Base-by-base conservation (phyloP, 2,113 vertebrate genomes). In the Heliornis fulica region DNA sequence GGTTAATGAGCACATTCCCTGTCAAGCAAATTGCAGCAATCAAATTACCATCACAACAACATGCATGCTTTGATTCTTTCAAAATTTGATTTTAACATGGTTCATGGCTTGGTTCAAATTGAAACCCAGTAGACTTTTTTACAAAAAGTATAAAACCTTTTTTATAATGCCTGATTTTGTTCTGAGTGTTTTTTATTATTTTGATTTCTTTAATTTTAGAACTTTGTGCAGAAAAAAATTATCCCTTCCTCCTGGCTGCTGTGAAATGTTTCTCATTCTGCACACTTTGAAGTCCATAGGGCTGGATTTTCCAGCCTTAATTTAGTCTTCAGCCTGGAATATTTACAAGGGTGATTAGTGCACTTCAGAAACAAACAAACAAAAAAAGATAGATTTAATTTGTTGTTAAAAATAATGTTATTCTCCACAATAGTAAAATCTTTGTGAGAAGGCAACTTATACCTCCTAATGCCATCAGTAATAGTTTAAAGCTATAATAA, bases 371-470 rank as follows among this genome's bases (percentile, higher is more conserved):
- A 53, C 31, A 66, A 15, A n/a, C n/a, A n/a, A 87, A 77, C 31
- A 68, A 84, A 81, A 91, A 61, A 11, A 63, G 21, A 72, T 32
- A 80, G 43, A 82, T 66, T 95, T 87, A 32, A 91, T 92, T 60
- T 91, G 50, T 46, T 70, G 66, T 89, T 95, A 61, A 96, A 94
- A 79, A 87, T 50, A 89, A 23, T 43, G 18, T 71, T 94, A 71
- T 71, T 22, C 19, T 17, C 20, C 29, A 61, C 88, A 93, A 83
- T 19, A 91, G 23, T 71, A 89, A 95, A 94, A 87, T 81, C 16
- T 85, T 87, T 87, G 9, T 20, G 81, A 93, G 38, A 95, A 56
- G 36, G 38, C 22, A 78, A 71, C 91, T 88, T 79, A 46, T 88
- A 75, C 69, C 5, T 76, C 22, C 34, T 78, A 81, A 83, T 60